Evolutionary conservation across 2,888 invertebrate species (phyloP).

Genomic region (Nomada goodeniana): DNA sequence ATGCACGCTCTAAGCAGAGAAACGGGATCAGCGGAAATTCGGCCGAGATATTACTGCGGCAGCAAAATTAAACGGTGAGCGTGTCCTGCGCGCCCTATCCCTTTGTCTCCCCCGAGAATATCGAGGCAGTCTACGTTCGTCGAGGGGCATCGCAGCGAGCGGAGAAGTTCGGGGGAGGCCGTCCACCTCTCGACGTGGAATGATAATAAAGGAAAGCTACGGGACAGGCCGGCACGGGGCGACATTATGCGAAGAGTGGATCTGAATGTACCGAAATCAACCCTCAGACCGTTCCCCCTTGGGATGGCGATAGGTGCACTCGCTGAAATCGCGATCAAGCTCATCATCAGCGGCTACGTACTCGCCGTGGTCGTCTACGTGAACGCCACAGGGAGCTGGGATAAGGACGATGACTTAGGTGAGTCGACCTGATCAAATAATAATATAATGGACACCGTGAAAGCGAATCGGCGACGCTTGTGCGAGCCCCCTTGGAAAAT

Average conservation of each 20-base stretch:
- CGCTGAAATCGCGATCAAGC: slow-evolving; percentile 75
- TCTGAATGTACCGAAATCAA: slow-evolving; percentile 64
- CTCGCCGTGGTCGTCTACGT: slow-evolving; percentile 76
- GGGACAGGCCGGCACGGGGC: slow-evolving; percentile 67
- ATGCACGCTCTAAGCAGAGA: slow-evolving; percentile 18
- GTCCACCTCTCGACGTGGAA: slow-evolving; percentile 71
- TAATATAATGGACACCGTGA: background rate
- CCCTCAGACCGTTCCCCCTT: slow-evolving; percentile 64
- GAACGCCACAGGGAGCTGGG: slow-evolving; percentile 80
- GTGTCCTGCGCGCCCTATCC: slow-evolving; percentile 44
- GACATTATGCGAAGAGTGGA: slow-evolving; percentile 73
- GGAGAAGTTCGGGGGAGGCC: slow-evolving; percentile 48
- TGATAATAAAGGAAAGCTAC: slow-evolving; percentile 74
- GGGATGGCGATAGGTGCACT: slow-evolving; percentile 80
- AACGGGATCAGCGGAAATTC: background rate
- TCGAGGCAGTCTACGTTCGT: slow-evolving; percentile 22
- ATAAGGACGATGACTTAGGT: slow-evolving; percentile 82
- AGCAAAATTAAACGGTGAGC: slow-evolving; percentile 48
- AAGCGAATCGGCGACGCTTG: too few relatives aligned
- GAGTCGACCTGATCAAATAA: slow-evolving; percentile 33
- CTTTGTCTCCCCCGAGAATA: slow-evolving; percentile 11
- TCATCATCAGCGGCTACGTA: slow-evolving; percentile 77
- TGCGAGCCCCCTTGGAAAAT: too few relatives aligned
- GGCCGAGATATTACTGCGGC: slow-evolving; percentile 17
- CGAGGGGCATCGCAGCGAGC: slow-evolving; percentile 53